These are phyloP conservation scores for Cnemophilus loriae DNA, from an alignment of 2,113 vertebrate genomes.

Conservation along the genomic window DNA sequence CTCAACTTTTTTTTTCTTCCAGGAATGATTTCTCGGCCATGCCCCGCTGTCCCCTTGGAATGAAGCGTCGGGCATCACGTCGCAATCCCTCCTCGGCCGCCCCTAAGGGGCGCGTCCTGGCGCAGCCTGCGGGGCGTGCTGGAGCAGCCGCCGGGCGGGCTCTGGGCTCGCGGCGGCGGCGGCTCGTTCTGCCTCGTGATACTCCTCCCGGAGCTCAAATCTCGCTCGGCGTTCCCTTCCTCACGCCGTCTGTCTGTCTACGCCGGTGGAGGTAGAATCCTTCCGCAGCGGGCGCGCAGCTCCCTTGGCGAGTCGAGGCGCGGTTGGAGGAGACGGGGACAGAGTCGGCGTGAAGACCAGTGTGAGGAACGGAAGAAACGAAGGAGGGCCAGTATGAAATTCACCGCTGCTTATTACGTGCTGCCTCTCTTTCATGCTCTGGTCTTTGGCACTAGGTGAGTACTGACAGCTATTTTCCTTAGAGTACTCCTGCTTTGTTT, in stretches of 20 bases:
- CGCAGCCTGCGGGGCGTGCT: slow-evolving; percentile 29
- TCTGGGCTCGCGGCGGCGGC: background rate
- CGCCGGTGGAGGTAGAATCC: background rate
- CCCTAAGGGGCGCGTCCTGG: background rate
- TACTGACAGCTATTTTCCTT: background rate
- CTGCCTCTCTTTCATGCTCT: slow-evolving; percentile 68
- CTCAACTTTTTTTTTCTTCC: no score
- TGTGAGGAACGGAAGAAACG: background rate
- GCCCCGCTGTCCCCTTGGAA: rapidly evolving
- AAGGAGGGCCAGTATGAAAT: slow-evolving; percentile 64
- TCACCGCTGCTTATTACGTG: slow-evolving; percentile 63
- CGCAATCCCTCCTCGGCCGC: background rate
- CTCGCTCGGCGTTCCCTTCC: background rate
- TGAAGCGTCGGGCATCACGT: rapidly evolving
- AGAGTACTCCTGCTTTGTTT: background rate
- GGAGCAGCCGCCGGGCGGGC: slow-evolving; percentile 28
- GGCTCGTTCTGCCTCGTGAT: slow-evolving; percentile 31
- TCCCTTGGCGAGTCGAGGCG: background rate
- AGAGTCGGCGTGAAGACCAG: background rate
- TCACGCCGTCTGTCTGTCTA: background rate
- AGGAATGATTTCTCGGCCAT: background rate
- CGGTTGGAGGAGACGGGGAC: background rate
- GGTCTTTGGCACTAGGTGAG: slow-evolving; percentile 73
- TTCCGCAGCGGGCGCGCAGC: background rate
- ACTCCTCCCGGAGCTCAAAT: slow-evolving; percentile 42